Base-by-base conservation (phyloP, 2,888 invertebrate species). In the Lithophane leautieri region DNA sequence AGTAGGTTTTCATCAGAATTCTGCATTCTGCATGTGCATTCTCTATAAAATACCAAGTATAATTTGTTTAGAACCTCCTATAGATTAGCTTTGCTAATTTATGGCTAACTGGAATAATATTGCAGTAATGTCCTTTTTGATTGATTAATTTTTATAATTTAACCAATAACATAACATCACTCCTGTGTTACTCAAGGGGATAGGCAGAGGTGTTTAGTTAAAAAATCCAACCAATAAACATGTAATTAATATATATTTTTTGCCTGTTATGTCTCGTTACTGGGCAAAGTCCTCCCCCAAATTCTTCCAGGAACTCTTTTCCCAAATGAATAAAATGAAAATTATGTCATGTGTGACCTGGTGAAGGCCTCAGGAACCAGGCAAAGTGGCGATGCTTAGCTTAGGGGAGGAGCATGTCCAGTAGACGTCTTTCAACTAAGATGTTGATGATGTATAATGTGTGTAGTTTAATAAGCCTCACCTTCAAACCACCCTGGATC, bases 401-500 rank as follows among this genome's bases (percentile, higher is more conserved):
- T 60, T 60, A 7, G 19, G n/a, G 28, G 28, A 28, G 19, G 7
- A 25, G 0, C 7, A 11, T 25, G 19, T 44, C 19, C 25, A 44
- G 16, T 19, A 12, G 19, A 60, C 9, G 0, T 60, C 28, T 28
- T 60, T 60, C 2, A 11, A 4, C 2, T 19, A 11, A 28, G 28
- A 60, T 28, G 9, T 44, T 65, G 44, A 25, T 63, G 19, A 44
- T 28, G 34, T 2, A 9, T 44, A 44, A 66, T 60, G 8, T n/a
- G 16, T 6, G 68, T 40, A n/a, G 8, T 54, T 16, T 34, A 16
- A 14, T 12, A 0, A 34, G 40, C 25, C 56, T 66, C 11, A 95
- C 98, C 98, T 95, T 97, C 97, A 94, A 98, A 98, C 98, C 98
- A 98, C 80, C 97, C 97, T 0, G 98, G 97, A 93, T 98, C 98